phyloP scores from a whole-genome alignment of 2,797 vertebrate genomes.

The Halcyon smyrnensis region DNA sequence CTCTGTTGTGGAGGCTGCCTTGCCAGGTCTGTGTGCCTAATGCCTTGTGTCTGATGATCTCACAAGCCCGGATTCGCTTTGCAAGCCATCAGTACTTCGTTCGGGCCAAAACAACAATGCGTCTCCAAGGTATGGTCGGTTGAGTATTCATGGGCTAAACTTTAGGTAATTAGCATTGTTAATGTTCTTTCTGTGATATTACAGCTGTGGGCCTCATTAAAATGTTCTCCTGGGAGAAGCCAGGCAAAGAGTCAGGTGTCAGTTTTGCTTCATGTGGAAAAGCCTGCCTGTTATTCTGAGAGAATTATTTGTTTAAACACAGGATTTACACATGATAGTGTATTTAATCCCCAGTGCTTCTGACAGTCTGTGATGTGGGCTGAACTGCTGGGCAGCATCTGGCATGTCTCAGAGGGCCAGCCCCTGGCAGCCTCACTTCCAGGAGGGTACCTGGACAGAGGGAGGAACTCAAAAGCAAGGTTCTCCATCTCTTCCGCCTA shows the following conservation, averaged over 20 bases:
- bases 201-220: constrained; percentile 81
- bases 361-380: not conserved
- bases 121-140: constrained; percentile 60
- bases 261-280: constrained; percentile 39
- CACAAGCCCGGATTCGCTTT: not conserved
- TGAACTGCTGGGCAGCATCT: constrained; percentile 17
- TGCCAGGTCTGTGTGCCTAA: not conserved
- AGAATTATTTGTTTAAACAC: constrained; percentile 42
- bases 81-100: not conserved
- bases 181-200: constrained; percentile 75
- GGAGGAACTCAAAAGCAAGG: not conserved
- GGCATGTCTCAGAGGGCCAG: not conserved
- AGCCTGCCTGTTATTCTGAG: constrained; percentile 23
- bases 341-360: constrained; percentile 27
- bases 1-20: not conserved
- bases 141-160: constrained; percentile 74
- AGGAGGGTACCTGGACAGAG: not conserved
- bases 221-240: constrained; percentile 67
- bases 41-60: not conserved
- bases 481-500: not conserved
- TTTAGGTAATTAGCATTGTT: constrained; percentile 81
- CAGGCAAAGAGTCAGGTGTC: constrained; percentile 71
- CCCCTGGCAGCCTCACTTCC: not conserved
- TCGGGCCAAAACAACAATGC: constrained; percentile 50
- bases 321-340: not conserved